Evolutionary conservation across 2,888 invertebrate species (phyloP), one percentile per base, ranked within the genome.

Genomic region (Lycia hirtaria): DNA sequence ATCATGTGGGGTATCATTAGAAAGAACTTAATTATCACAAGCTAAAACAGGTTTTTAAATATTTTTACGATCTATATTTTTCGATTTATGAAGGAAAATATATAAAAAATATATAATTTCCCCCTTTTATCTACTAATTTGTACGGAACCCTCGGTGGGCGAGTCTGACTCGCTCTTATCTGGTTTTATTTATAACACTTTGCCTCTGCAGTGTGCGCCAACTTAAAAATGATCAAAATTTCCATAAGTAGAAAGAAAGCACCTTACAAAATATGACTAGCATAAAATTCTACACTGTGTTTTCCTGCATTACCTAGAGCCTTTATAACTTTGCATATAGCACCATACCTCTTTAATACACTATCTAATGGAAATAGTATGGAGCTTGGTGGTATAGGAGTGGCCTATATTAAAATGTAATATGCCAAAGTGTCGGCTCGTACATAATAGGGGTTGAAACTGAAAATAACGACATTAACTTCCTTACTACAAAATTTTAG

Each of bases 381-480:
- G 20, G 30, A 60, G 56, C n/a, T 10, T 12, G 28, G 14, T 45
- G 22, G 30, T 43, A 35, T 62, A 54, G 64, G 60, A 59, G 66
- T 53, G 58, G 66, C 60, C 24, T 33, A 62, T 59, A 56, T 66
- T 66, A 62, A 62, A 67, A 50, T 61, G 64, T 67, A 64, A 64
- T 67, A 59, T 65, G 63, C 53, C 45, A 63, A 62, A 67, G 67
- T 67, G 60, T 60, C 45, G 40, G 38, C 35, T 38, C 19, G 45
- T 53, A 49, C 33, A 44, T 52, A 40, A 43, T 56, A 45, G 49
- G 24, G 33, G 32, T 40, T 58, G 37, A 49, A 56, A n/a, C 12
- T 20, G 12, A 40, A 24, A 38, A 37, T 10, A 2, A 10, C 17
- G 2, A 15, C 9, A 17, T 15, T n/a, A n/a, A 37, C n/a, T 5